phyloP scores from a whole-genome alignment of 2,888 invertebrate species.

The Andrena fulva region DNA sequence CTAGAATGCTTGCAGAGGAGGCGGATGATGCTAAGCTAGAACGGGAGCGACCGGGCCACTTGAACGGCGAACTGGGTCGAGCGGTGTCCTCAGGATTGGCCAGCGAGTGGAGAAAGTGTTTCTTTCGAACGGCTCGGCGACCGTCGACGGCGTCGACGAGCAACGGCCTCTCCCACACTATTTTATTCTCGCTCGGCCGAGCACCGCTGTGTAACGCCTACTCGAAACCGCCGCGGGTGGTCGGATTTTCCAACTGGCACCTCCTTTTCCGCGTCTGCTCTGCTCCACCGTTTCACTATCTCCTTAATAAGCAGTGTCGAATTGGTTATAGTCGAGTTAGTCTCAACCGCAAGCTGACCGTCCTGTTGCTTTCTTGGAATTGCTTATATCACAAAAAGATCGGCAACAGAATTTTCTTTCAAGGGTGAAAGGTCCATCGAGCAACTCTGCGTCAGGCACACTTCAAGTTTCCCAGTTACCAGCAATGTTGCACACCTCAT shows the following conservation, averaged over 20 bases:
- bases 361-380: no score
- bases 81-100: conserved; percentile 72
- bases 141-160: conserved; percentile 53
- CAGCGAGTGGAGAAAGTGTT: conserved; percentile 79
- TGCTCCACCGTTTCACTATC: neutral
- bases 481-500: conserved; percentile 16
- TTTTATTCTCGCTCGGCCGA: conserved; percentile 64
- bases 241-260: conserved; percentile 64
- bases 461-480: neutral
- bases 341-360: no score
- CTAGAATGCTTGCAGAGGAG: neutral
- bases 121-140: conserved; percentile 64
- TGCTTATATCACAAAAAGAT: no score
- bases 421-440: neutral
- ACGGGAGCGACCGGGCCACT: conserved; percentile 46
- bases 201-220: conserved; percentile 60
- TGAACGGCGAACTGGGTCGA: conserved; percentile 71
- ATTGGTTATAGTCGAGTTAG: no score
- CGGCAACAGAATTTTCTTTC: no score
- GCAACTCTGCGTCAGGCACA: neutral
- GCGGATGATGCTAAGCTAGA: conserved; percentile 34
- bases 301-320: neutral
- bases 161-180: conserved; percentile 68
- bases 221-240: conserved; percentile 65
- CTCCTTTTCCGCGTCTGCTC: conserved; percentile 43